Conservation (phyloP, 2,888 invertebrate species). For the Dasypogon diadema region DNA sequence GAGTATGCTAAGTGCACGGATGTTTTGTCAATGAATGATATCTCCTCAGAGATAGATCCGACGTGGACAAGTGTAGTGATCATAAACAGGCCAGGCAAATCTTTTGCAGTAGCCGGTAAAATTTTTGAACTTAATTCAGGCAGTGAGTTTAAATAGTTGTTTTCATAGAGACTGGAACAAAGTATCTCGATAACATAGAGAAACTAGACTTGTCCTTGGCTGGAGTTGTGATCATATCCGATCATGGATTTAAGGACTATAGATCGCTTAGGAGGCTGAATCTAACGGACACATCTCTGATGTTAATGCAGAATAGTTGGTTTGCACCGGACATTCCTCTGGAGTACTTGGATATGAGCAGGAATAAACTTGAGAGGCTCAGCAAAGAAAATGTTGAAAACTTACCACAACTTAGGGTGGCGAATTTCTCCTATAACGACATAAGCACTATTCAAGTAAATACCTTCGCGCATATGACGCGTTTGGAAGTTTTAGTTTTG, state of each 20-base stretch:
- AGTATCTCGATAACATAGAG: constrained; percentile 55
- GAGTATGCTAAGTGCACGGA: constrained; percentile 22
- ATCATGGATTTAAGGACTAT: constrained; percentile 61
- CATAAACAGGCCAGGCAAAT: constrained; percentile 49
- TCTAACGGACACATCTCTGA: constrained; percentile 61
- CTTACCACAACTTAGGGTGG: constrained; percentile 60
- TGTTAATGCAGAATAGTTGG: constrained; percentile 58
- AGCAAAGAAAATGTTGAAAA: constrained; percentile 58
- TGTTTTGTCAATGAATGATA: constrained; percentile 21
- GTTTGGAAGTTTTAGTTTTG: constrained; percentile 61
- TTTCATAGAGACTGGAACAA: constrained; percentile 54
- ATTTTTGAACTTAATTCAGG: neutral
- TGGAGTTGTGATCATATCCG: constrained; percentile 58
- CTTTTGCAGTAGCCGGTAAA: neutral
- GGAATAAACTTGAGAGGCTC: constrained; percentile 61
- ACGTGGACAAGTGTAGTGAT: constrained; percentile 57
- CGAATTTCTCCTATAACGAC: constrained; percentile 63
- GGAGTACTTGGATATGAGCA: constrained; percentile 62
- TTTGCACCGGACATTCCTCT: constrained; percentile 59
- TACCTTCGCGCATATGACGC: constrained; percentile 58
- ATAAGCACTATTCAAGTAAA: constrained; percentile 58
- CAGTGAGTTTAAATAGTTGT: neutral
- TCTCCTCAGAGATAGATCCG: constrained; percentile 54
- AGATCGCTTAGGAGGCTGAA: constrained; percentile 61
- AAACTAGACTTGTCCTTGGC: constrained; percentile 62